These are phyloP conservation scores for Rambutsinella grinnellia DNA, from an alignment of 2,888 invertebrate genomes.

Conservation along the genomic window DNA sequence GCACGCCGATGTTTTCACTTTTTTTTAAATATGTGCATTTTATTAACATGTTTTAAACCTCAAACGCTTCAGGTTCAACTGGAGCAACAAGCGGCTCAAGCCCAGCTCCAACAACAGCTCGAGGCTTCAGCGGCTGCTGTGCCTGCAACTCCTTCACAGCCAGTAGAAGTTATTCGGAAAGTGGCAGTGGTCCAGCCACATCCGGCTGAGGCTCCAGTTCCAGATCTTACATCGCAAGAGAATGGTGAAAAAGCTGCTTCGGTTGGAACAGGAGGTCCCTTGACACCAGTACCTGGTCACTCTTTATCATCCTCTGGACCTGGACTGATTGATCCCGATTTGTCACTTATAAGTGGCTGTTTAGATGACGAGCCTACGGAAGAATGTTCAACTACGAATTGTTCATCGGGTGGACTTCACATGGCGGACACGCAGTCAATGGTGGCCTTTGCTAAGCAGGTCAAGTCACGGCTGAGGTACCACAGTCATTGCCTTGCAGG, in stretches of 20 bases:
- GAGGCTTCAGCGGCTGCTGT: not conserved
- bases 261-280: conserved; percentile 54
- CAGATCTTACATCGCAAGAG: conserved; percentile 20
- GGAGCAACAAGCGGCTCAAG: conserved; percentile 56
- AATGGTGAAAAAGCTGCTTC: conserved; percentile 21
- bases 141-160: not conserved
- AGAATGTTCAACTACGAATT: conserved; percentile 70
- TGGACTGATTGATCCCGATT: conserved; percentile 40
- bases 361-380: conserved; percentile 47
- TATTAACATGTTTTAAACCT: conserved; percentile 1
- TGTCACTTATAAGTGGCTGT: conserved; percentile 41
- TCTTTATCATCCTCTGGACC: conserved; percentile 6
- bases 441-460: conserved; percentile 73
- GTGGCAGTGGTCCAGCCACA: conserved; percentile 33
- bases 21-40: too few species aligned
- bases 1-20: too few species aligned
- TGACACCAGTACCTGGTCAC: conserved; percentile 55
- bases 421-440: conserved; percentile 73
- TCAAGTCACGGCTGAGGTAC: conserved; percentile 74
- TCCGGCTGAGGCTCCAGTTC: not conserved
- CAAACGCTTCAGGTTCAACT: conserved; percentile 54
- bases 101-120: conserved; percentile 13
- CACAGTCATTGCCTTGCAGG: conserved; percentile 77
- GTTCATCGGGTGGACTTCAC: conserved; percentile 75
- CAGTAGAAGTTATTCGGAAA: conserved; percentile 5